These are phyloP conservation scores for Branchipolynoe longqiensis DNA, from an alignment of 2,888 invertebrate species.

Conservation along the genomic window DNA sequence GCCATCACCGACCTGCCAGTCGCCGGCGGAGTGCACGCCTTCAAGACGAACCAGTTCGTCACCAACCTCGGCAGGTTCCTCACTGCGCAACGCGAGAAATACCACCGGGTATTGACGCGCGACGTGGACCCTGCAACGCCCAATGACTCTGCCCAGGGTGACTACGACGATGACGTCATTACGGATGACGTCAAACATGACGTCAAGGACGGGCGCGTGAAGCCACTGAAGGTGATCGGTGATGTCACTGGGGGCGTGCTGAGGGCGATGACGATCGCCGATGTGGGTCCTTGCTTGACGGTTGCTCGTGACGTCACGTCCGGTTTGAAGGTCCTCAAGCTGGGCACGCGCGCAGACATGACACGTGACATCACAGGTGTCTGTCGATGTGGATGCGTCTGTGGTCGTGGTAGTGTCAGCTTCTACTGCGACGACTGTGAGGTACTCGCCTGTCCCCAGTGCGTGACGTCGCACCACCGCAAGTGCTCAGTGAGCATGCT, in stretches of 20 bases:
- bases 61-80: slow-evolving; percentile 9
- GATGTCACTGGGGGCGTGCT: too few relatives aligned
- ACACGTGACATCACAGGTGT: not conserved
- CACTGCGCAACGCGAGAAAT: not conserved
- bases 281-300: too few relatives aligned
- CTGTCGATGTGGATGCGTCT: slow-evolving; percentile 6
- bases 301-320: too few relatives aligned
- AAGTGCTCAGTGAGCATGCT: slow-evolving; percentile 13
- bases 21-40: not conserved
- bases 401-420: not conserved
- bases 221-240: too few relatives aligned
- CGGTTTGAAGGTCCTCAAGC: too few relatives aligned
- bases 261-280: too few relatives aligned
- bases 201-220: too few relatives aligned
- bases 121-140: too few relatives aligned
- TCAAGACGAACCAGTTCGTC: slow-evolving; percentile 39
- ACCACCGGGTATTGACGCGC: slow-evolving; percentile 13
- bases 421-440: slow-evolving; percentile 54
- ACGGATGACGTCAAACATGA: not conserved
- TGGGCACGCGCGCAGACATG: too few relatives aligned
- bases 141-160: too few relatives aligned
- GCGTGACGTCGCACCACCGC: slow-evolving; percentile 30
- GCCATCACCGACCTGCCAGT: slow-evolving; percentile 50
- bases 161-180: not conserved
- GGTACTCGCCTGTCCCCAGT: slow-evolving; percentile 18